Conservation (phyloP, 2,888 invertebrate species). For the Timema cristinae region DNA sequence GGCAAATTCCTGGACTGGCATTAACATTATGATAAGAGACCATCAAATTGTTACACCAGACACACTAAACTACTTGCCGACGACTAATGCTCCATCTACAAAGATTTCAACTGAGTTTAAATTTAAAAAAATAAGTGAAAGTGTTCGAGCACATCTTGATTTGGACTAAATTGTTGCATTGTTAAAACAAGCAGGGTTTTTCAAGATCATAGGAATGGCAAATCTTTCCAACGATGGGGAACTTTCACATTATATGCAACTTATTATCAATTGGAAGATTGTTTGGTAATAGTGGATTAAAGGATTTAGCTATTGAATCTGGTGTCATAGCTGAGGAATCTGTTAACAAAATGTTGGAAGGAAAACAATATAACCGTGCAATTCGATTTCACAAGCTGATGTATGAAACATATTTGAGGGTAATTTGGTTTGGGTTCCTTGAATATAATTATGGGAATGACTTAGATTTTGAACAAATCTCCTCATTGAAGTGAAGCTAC, state of each 20-base stretch:
- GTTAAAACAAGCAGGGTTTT: background rate
- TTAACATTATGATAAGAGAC: slow-evolving; percentile 2
- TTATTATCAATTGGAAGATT: background rate
- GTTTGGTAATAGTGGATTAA: background rate
- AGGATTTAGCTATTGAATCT: background rate
- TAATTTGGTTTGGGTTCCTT: background rate
- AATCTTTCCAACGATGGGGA: background rate
- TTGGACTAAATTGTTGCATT: background rate
- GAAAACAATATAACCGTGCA: background rate
- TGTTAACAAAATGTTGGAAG: background rate
- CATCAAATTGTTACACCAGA: background rate
- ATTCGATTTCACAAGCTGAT: background rate
- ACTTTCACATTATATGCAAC: slow-evolving; percentile 1
- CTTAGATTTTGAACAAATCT: background rate
- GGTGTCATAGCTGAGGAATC: background rate
- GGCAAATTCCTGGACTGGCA: background rate
- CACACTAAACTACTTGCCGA: background rate
- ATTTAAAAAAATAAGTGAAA: background rate
- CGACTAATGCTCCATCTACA: background rate
- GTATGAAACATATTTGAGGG: background rate
- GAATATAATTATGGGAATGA: background rate
- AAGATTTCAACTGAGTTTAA: background rate
- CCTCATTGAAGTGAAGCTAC: background rate
- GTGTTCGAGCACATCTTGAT: background rate
- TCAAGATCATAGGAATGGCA: background rate